Evolutionary conservation across 2,113 vertebrate genomes (phyloP), one percentile per base, ranked within the genome.

Genomic region (Amazona guildingii): DNA sequence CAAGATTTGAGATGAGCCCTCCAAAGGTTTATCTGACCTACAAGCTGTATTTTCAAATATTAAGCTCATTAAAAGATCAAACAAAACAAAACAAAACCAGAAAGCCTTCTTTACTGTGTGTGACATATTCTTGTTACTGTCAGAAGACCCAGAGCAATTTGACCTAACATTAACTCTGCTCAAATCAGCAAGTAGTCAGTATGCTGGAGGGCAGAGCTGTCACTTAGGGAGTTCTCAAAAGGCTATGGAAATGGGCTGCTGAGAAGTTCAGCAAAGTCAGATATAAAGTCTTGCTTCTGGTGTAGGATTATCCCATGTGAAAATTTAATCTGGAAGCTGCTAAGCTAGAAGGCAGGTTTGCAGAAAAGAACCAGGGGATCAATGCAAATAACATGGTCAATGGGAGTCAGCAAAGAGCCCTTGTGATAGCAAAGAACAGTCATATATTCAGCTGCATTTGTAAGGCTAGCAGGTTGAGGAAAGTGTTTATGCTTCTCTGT

Each of bases 1-100:
- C 9, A 69, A 91, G 37, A 8, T 78, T 86, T 81, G 27, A 94
- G 25, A 77, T 80, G 35, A 86, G 18, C 11, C 33, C 17, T 92
- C 64, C 59, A 69, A 77, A 81, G 29, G 9, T 25, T 80, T 69
- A n/a, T 86, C 63, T 86, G 67, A 86, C 35, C 72, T 90, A 23
- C 1, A 24, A 94, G 49, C 18, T 69, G 10, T 57, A 80, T 86
- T 93, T 95, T 92, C 70, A 92, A 69, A 27, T 90, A 62, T n/a
- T 79, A 78, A 69, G 29, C 11, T 91, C 46, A 84, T 88, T 92
- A 74, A 84, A 92, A 90, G 29, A 81, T 52, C 84, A 94, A 88
- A 13, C 23, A 94, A 92, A 94, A 35, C 66, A 91, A 91, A 81
- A 37, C 23, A 11, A 62, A 62, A 61, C 21, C 7, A 66, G 82